Conservation (phyloP, 2,113 vertebrate species). For the Carassius auratus region DNA sequence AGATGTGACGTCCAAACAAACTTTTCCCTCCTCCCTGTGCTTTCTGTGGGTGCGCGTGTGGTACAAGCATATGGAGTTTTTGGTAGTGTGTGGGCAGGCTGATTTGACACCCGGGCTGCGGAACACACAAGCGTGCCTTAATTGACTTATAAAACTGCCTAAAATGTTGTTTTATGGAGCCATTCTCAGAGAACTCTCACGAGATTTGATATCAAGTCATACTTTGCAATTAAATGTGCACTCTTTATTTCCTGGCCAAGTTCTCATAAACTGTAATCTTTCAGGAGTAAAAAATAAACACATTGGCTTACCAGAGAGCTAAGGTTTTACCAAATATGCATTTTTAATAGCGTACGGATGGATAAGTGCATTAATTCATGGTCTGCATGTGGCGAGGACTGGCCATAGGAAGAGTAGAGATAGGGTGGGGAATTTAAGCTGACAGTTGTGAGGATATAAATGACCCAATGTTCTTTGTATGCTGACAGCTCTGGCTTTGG, state of each 20-base stretch:
- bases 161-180: constrained; percentile 73
- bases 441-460: constrained; percentile 71
- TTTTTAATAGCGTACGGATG: constrained; percentile 41
- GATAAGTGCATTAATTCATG: constrained; percentile 48
- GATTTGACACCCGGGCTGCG: constrained; percentile 67
- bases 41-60: constrained; percentile 68
- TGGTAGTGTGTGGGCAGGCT: constrained; percentile 58
- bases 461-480: constrained; percentile 72
- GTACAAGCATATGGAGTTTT: constrained; percentile 70
- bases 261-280: constrained; percentile 51
- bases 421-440: constrained; percentile 58
- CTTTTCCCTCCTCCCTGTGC: background rate
- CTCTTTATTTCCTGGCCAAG: constrained; percentile 66
- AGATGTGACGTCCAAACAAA: constrained; percentile 11
- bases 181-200: constrained; percentile 68
- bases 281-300: constrained; percentile 35
- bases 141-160: constrained; percentile 77
- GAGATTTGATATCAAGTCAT: constrained; percentile 74
- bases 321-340: constrained; percentile 59
- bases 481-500: constrained; percentile 69
- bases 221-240: constrained; percentile 68
- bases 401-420: constrained; percentile 34
- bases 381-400: constrained; percentile 42
- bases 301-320: constrained; percentile 41
- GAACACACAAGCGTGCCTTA: constrained; percentile 69